A percentile compares a stretch with the other conserved stretches of the same genome.
Evolutionary conservation across 2,888 invertebrate genomes (phyloP).

Genomic region (Strigamia crassipes): DNA sequence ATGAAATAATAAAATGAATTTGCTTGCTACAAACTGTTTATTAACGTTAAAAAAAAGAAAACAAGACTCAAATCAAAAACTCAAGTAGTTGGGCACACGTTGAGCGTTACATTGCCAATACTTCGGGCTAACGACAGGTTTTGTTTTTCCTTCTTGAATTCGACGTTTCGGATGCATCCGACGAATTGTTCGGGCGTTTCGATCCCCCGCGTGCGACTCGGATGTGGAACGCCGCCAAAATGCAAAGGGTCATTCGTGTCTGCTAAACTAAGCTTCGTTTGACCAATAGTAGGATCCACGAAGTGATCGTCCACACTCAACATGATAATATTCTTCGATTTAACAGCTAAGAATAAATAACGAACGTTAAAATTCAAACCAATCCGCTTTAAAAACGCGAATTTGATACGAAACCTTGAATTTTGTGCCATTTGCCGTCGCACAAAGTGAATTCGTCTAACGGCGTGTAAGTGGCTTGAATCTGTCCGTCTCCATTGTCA

Average conservation of each 20-base stretch:
- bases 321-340: constrained; percentile 87
- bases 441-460: constrained; percentile 75
- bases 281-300: constrained; percentile 70
- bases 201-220: constrained; percentile 66
- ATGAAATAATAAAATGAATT: neutral
- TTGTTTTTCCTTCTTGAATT: constrained; percentile 60
- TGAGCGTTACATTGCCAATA: constrained; percentile 74
- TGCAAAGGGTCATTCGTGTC: constrained; percentile 84
- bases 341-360: constrained; percentile 68
- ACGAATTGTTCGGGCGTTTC: constrained; percentile 71
- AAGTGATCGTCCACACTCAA: constrained; percentile 82
- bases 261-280: constrained; percentile 69
- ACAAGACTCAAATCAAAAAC: neutral
- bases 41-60: neutral
- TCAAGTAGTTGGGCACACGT: constrained; percentile 79
- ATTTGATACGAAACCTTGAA: constrained; percentile 60
- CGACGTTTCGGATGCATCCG: constrained; percentile 71
- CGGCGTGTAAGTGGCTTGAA: constrained; percentile 73
- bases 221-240: constrained; percentile 82
- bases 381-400: constrained; percentile 52
- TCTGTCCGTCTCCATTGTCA: constrained; percentile 80
- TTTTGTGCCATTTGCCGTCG: constrained; percentile 93
- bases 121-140: constrained; percentile 66
- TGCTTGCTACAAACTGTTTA: neutral
- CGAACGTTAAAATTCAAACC: neutral